Evolutionary conservation across 2,797 vertebrate species (phyloP).

Genomic region (Oreochromis grahami): DNA sequence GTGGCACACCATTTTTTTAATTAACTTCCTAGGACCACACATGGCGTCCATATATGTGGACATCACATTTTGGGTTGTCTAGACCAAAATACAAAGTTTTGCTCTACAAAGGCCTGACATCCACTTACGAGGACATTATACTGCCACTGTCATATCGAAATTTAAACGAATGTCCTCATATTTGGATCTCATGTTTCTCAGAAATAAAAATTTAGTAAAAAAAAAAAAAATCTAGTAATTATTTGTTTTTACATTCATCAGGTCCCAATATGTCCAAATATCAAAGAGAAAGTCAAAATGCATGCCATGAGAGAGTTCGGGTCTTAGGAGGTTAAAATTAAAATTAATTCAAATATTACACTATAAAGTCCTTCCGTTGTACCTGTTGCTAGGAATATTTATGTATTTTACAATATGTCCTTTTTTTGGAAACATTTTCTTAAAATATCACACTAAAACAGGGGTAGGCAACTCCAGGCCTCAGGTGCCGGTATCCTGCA

Average conservation of each 20-base stretch:
- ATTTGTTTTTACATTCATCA: not conserved
- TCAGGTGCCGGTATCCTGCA: not conserved
- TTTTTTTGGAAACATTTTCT: not conserved
- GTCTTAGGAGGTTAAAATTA: not conserved
- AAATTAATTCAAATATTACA: not conserved
- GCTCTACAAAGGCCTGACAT: not conserved
- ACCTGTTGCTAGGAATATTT: not conserved
- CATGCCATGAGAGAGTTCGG: not conserved
- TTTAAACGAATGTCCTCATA: not conserved
- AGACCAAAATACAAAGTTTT: not conserved
- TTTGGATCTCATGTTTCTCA: not conserved
- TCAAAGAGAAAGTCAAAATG: not conserved
- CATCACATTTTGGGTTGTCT: not conserved
- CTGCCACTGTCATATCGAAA: not conserved
- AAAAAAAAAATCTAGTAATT: not conserved
- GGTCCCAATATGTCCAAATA: not conserved
- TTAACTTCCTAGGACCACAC: not conserved
- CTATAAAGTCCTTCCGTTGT: not conserved
- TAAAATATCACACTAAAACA: too few species aligned
- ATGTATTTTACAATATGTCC: not conserved
- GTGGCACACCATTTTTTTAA: not conserved
- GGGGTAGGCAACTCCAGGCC: not conserved
- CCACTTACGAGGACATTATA: not conserved
- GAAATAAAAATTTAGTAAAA: not conserved
- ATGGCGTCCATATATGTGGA: not conserved